Conservation (phyloP, 2,888 invertebrate genomes). For the Cryptocephalus moraei region DNA sequence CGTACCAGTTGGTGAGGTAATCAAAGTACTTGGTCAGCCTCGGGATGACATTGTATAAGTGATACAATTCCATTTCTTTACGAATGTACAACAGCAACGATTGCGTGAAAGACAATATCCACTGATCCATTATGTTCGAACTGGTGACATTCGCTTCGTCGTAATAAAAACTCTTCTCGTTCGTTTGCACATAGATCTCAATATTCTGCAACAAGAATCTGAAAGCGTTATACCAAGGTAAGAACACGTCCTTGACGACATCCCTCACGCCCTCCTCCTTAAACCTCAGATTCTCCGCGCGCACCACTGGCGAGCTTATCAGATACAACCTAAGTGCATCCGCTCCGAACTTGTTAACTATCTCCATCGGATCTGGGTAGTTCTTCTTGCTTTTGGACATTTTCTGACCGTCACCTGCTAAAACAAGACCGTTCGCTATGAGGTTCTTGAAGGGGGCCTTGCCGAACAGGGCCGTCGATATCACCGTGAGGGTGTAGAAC, state of each 20-base stretch:
- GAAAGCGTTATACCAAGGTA: slow-evolving; percentile 94
- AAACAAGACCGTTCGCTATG: slow-evolving; percentile 89
- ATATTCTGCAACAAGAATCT: slow-evolving; percentile 92
- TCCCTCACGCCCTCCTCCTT: slow-evolving; percentile 96
- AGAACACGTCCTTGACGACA: slow-evolving; percentile 91
- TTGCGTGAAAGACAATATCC: slow-evolving; percentile 96
- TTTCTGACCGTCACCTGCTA: slow-evolving; percentile 97
- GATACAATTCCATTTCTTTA: slow-evolving; percentile 89
- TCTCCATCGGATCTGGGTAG: slow-evolving; percentile 92
- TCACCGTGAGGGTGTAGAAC: slow-evolving; percentile 97
- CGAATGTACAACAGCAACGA: slow-evolving; percentile 80
- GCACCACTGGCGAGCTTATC: slow-evolving; percentile 95
- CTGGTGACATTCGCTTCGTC: slow-evolving; percentile 28
- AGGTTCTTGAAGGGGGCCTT: slow-evolving; percentile 97
- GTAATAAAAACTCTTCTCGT: slow-evolving; percentile 32
- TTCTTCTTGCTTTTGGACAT: slow-evolving; percentile 99
- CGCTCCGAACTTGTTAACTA: slow-evolving; percentile 88
- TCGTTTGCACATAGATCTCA: slow-evolving; percentile 63
- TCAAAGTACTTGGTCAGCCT: slow-evolving; percentile 91
- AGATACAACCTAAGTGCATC: slow-evolving; percentile 93
- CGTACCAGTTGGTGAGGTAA: slow-evolving; percentile 98
- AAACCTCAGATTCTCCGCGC: slow-evolving; percentile 92
- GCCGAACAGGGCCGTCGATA: slow-evolving; percentile 91
- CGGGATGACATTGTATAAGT: slow-evolving; percentile 92
- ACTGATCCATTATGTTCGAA: slow-evolving; percentile 86